Evolutionary conservation across 92 coral and sea anemone genomes (phyloP), one percentile per base, ranked within the genome.

Genomic region (Actinostola sp.): DNA sequence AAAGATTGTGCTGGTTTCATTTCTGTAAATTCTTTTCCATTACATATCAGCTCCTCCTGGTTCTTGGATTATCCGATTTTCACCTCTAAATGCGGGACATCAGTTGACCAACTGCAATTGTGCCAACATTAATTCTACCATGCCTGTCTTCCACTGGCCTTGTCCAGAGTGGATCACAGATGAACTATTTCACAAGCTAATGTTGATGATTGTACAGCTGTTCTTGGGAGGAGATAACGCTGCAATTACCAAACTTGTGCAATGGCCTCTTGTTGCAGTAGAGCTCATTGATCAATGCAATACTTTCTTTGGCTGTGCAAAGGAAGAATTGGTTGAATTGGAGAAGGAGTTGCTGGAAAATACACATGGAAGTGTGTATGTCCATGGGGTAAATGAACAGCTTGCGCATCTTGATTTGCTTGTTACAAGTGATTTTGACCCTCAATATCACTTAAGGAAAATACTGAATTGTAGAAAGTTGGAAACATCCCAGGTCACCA

Each of bases 31-130:
- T 36, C 44, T 35, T 20, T 32, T 48, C 10, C 31, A 3, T 26
- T 43, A 2, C 17, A 30, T 75, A 27, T n/a, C 54, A 75, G 81
- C 35, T 31, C 64, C 81, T 43, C 62, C 16, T 17, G 68, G 61
- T 45, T 43, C 72, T 13, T 75, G 81, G 81, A 35, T 75, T 41
- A 50, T 75, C 1, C 81, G 72, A 8, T 75, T 75, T 49, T 63
- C 44, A 45, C 32, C 70, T 17, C 11, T 17, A 26, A 19, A 45
- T 23, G 0, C 1, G 28, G 13, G 23, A 13, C 8, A 24, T 21
- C 25, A 8, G 21, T n/a, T 11, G 56, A 11, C 13, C 5, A 11
- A 7, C 10, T 4, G n/a, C 34, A 28, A 46, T 16, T 26, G 3
- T 12, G 5, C 27, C 46, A 52, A 4, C 32, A 11, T 20, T 26